These are phyloP conservation scores for Cottus gobio DNA, from an alignment of 2,113 vertebrate genomes.

Conservation along the genomic window DNA sequence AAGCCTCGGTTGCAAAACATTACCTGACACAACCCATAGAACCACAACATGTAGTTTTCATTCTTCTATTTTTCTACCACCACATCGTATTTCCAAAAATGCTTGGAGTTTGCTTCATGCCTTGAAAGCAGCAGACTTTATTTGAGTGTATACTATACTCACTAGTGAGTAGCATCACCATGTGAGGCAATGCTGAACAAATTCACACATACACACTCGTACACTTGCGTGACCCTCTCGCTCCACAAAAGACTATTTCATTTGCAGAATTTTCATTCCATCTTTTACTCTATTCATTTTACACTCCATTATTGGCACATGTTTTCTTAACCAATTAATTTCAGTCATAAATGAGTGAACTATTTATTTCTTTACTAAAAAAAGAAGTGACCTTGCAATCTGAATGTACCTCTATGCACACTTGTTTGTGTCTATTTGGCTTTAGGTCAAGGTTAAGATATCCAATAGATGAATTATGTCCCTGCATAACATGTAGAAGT, in stretches of 20 bases:
- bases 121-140: neutral
- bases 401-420: slow-evolving; percentile 11
- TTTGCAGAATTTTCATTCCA: neutral
- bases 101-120: neutral
- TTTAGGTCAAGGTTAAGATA: slow-evolving; percentile 19
- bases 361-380: neutral
- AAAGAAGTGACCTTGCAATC: neutral
- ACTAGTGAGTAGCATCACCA: neutral
- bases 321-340: neutral
- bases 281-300: neutral
- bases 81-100: neutral
- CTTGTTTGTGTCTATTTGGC: slow-evolving; percentile 4
- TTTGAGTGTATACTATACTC: neutral
- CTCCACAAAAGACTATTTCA: too few relatives aligned
- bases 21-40: neutral
- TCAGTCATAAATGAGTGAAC: neutral
- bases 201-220: neutral
- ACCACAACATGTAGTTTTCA: too few relatives aligned
- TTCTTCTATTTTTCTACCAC: too few relatives aligned
- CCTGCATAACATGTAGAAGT: neutral
- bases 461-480: slow-evolving; percentile 10
- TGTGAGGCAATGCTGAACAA: neutral
- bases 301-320: neutral
- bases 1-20: neutral
- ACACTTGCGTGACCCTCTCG: neutral